Base-by-base conservation (phyloP, 2,113 vertebrate genomes). In the Brienomyrus longianalis region DNA sequence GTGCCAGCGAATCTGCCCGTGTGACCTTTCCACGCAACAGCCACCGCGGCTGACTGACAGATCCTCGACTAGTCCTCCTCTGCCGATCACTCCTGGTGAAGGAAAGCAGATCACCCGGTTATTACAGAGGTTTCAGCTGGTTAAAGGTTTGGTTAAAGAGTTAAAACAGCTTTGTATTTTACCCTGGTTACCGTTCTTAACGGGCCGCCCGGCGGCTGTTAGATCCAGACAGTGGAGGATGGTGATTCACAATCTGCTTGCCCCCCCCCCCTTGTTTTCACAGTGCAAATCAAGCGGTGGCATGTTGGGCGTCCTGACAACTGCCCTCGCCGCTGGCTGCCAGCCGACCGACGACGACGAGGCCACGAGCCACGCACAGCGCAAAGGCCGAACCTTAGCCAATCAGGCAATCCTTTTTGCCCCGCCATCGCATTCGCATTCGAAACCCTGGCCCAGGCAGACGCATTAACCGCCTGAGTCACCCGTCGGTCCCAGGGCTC, bases 1-100 rank as follows among this genome's bases (percentile, higher is more conserved):
- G 9, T 93, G 93, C 94, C 92, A 92, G 92, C 88, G 92, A 93
- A 91, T 94, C 92, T 39, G 15, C 31, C 31, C 27, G 70, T 17
- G 27, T 93, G 88, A 87, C 45, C 74, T n/a, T 92, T 91, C 86
- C 89, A 88, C 52, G 66, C 50, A 31, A 85, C 91, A 88, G 92
- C 90, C 91, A 90, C n/a, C 74, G 90, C 51, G 87, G 90, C 89
- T 89, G 84, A 48, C 66, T 51, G 47, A 89, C 21, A 88, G 88
- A 43, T 86, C 83, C 86, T 89, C 62, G 84, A 51, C 27, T 88
- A 43, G 88, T 90, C 77, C 91, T 91, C 87, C 74, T 90, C 66
- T 52, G 74, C 66, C 84, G 74, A 74, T 35, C 74, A 39, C 85
- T 91, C 54, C 91, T 93, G 89, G 13, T 86, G 86, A 91, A 59